A percentile compares a stretch with the other conserved stretches of the same genome.
These are phyloP conservation scores for Drosophila elegans DNA, from an alignment of 1,140 invertebrate species.

Conservation along the genomic window DNA sequence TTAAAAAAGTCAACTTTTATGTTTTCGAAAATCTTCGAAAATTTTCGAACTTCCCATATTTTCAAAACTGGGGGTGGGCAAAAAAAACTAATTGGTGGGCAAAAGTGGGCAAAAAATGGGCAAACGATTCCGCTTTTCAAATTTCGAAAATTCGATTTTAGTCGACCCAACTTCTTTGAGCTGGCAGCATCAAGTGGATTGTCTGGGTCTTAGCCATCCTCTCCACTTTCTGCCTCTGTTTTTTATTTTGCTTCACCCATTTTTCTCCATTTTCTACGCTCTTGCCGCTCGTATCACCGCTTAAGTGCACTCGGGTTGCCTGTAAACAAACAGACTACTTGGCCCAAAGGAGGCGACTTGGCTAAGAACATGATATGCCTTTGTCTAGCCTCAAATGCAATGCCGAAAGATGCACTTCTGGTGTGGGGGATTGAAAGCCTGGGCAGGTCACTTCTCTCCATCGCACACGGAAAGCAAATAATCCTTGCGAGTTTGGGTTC, in stretches of 20 bases:
- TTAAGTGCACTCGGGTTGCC: constrained; percentile 78
- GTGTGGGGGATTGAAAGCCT: constrained; percentile 4
- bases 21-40: too few relatives aligned
- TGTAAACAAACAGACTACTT: constrained; percentile 71
- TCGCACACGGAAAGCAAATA: constrained; percentile 26
- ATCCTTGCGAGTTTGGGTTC: constrained; percentile 4
- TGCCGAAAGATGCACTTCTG: constrained; percentile 42
- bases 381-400: constrained; percentile 60
- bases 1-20: too few relatives aligned
- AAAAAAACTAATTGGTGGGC: too few relatives aligned
- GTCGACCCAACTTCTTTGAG: too few relatives aligned
- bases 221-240: background rate
- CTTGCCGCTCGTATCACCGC: constrained; percentile 46
- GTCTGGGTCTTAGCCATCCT: constrained; percentile 45
- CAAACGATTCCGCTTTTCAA: too few relatives aligned
- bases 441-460: constrained; percentile 6
- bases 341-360: constrained; percentile 9
- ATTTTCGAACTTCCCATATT: too few relatives aligned
- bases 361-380: constrained; percentile 70
- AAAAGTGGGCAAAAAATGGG: too few relatives aligned
- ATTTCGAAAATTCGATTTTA: too few relatives aligned
- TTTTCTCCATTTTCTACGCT: constrained; percentile 18
- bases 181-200: constrained; percentile 46
- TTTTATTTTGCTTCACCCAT: constrained; percentile 1
- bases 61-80: too few relatives aligned